These are phyloP conservation scores for Altica lythri DNA, from an alignment of 2,888 invertebrate genomes.

Conservation along the genomic window DNA sequence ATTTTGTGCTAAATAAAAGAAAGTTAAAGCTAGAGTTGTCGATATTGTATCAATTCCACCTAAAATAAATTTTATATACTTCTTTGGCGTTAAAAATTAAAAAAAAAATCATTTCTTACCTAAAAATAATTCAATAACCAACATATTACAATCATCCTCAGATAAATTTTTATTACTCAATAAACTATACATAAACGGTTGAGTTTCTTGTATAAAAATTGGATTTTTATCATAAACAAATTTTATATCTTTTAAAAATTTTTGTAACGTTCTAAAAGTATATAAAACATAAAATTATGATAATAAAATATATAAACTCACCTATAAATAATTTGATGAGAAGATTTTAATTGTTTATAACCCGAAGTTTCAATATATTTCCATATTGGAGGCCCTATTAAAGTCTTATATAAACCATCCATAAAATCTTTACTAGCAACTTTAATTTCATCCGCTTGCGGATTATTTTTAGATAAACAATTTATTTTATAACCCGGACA, in stretches of 20 bases:
- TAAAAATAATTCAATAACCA: slow-evolving; percentile 62
- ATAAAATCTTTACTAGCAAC: slow-evolving; percentile 59
- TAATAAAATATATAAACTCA: no score
- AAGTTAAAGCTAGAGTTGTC: slow-evolving; percentile 58
- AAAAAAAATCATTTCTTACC: slow-evolving; percentile 22
- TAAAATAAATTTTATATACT: slow-evolving; percentile 20
- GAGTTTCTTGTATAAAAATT: slow-evolving; percentile 33
- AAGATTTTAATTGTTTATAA: slow-evolving; percentile 58
- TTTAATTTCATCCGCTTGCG: slow-evolving; percentile 54
- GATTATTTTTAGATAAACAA: slow-evolving; percentile 47
- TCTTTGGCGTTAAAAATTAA: neutral
- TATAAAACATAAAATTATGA: no score
- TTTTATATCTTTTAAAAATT: slow-evolving; percentile 38
- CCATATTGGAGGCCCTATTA: slow-evolving; percentile 60
- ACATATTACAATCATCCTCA: slow-evolving; percentile 58
- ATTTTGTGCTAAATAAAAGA: slow-evolving; percentile 64
- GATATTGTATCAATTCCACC: slow-evolving; percentile 65
- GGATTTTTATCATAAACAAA: slow-evolving; percentile 36
- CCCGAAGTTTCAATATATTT: slow-evolving; percentile 58
- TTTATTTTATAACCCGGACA: slow-evolving; percentile 60
- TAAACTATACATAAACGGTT: slow-evolving; percentile 52
- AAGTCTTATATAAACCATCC: slow-evolving; percentile 58
- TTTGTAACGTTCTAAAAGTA: slow-evolving; percentile 41
- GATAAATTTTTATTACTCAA: slow-evolving; percentile 55
- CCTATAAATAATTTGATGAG: slow-evolving; percentile 59